Conservation (phyloP, 2,113 vertebrate genomes). For the Redunca redunca region DNA sequence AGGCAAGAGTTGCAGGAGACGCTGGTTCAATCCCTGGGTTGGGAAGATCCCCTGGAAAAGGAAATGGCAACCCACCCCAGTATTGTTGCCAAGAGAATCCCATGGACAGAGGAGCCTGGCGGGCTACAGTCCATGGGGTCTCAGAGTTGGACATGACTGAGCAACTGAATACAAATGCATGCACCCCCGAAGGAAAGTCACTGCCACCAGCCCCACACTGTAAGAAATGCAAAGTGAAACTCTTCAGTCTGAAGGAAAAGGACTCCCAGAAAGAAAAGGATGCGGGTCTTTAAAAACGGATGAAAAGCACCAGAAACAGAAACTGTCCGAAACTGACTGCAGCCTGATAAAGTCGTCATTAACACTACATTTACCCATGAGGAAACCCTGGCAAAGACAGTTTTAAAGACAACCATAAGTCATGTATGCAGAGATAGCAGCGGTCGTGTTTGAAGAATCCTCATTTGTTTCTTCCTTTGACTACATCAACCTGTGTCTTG, state of each 20-base stretch:
- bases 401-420: neutral
- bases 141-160: neutral
- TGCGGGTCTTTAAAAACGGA: neutral
- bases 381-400: neutral
- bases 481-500: neutral
- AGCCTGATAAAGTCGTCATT: neutral
- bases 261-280: neutral
- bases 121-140: neutral
- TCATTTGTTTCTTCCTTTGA: neutral
- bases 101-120: neutral
- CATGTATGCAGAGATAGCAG: neutral
- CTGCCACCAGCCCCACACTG: neutral
- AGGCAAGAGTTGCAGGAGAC: neutral
- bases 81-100: neutral
- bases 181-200: neutral
- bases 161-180: neutral
- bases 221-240: neutral
- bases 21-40: neutral
- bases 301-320: neutral
- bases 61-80: neutral
- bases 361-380: neutral
- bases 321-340: neutral
- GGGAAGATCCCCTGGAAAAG: neutral
- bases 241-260: neutral
- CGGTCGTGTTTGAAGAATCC: neutral